A percentile compares a stretch with the other conserved stretches of the same genome.
Evolutionary conservation across 1,140 invertebrate species (phyloP).

Genomic region (Aphaenogaster rudis): DNA sequence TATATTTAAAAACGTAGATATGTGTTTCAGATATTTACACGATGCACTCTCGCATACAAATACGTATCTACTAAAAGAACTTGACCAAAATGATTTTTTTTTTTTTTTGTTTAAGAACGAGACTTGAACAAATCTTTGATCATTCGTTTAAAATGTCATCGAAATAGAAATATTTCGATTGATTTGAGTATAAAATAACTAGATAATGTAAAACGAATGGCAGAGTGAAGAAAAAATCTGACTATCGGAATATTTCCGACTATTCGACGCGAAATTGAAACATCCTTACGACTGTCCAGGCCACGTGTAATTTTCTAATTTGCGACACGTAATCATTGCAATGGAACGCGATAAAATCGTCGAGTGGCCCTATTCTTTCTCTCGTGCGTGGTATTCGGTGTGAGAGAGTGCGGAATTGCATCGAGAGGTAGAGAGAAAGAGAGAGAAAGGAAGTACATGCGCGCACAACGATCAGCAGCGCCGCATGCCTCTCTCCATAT

Average conservation of each 20-base stretch:
- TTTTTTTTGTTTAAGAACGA: background rate
- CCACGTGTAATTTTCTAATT: conserved; percentile 8
- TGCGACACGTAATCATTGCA: background rate
- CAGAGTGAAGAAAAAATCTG: background rate
- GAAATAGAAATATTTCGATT: background rate
- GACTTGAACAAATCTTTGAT: background rate
- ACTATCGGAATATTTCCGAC: background rate
- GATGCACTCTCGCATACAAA: background rate
- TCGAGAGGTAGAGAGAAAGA: background rate
- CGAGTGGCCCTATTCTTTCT: conserved; percentile 25
- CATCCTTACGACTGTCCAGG: background rate
- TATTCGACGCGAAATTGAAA: background rate
- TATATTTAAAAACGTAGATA: background rate
- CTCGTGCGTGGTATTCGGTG: conserved; percentile 18
- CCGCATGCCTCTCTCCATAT: conserved; percentile 73
- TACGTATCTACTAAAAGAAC: background rate
- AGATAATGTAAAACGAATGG: background rate
- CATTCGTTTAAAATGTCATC: background rate
- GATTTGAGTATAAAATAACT: background rate
- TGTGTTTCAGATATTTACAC: background rate
- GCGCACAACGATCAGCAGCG: conserved; percentile 52
- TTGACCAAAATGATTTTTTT: background rate
- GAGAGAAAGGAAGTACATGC: conserved; percentile 25
- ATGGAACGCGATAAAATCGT: conserved; percentile 31
- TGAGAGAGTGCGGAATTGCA: background rate